Conservation (phyloP, 2,888 invertebrate genomes). For the Amiota communis region DNA sequence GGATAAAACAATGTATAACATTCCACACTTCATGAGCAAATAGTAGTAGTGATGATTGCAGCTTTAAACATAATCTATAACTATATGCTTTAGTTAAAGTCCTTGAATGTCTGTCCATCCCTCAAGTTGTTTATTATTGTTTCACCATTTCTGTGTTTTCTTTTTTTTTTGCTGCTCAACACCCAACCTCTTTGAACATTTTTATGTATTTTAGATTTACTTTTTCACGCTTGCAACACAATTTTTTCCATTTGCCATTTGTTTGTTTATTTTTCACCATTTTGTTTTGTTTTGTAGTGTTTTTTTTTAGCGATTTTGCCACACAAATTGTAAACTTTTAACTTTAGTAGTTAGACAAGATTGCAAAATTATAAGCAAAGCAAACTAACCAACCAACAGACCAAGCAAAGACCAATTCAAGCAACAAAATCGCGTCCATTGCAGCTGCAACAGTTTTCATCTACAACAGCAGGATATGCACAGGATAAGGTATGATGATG, state of each 20-base stretch:
- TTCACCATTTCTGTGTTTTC: too few relatives aligned
- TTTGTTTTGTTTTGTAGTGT: constrained; percentile 21
- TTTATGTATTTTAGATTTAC: constrained; percentile 21
- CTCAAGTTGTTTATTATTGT: constrained; percentile 9
- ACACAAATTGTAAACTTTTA: constrained; percentile 55
- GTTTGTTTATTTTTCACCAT: constrained; percentile 30
- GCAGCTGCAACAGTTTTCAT: constrained; percentile 32
- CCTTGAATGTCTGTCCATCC: too few relatives aligned
- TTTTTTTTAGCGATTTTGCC: constrained; percentile 31
- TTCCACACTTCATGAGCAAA: too few relatives aligned
- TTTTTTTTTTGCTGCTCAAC: too few relatives aligned
- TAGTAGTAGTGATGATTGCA: too few relatives aligned
- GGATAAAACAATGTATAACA: too few relatives aligned
- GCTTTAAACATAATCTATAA: too few relatives aligned
- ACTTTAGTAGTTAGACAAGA: constrained; percentile 63
- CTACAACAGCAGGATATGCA: constrained; percentile 21
- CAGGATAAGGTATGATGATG: neutral
- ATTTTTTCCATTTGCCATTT: neutral
- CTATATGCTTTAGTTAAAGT: too few relatives aligned
- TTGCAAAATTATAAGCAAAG: constrained; percentile 59
- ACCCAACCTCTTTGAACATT: constrained; percentile 11
- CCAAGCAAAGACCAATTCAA: constrained; percentile 39
- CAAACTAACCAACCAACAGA: constrained; percentile 24
- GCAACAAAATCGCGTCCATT: constrained; percentile 27
- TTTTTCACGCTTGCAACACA: neutral